Percentiles rank a stretch among this genome's conserved stretches.
Evolutionary conservation across 2,797 vertebrate genomes (phyloP).

Genomic region (Cichlasoma orientale): DNA sequence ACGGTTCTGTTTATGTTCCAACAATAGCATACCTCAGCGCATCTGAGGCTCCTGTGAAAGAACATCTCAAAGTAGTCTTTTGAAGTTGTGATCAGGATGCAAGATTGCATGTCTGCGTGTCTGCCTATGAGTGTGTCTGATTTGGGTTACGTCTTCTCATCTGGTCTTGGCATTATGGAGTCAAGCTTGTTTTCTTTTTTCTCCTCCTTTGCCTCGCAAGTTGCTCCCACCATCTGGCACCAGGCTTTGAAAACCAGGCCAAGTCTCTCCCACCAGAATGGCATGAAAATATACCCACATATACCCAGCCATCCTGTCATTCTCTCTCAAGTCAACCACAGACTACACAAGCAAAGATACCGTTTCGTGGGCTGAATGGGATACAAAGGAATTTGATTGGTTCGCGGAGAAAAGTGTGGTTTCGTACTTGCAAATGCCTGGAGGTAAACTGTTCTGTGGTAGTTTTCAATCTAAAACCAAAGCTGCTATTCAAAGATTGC

Average conservation of each 20-base stretch:
- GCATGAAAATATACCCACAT: slow-evolving; percentile 76
- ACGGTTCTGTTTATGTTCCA: slow-evolving; percentile 39
- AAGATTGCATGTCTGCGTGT: slow-evolving; percentile 33
- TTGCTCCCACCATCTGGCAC: slow-evolving; percentile 80
- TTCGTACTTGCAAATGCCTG: slow-evolving; percentile 11
- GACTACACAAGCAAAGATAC: slow-evolving; percentile 49
- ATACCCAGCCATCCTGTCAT: slow-evolving; percentile 64
- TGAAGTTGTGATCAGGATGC: slow-evolving; percentile 65
- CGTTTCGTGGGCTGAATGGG: slow-evolving; percentile 34
- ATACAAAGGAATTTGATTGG: slow-evolving; percentile 25
- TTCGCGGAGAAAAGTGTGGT: slow-evolving; percentile 18
- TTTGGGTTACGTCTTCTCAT: slow-evolving; percentile 78
- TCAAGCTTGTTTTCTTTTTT: slow-evolving; percentile 71
- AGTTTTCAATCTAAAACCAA: slow-evolving; percentile 19
- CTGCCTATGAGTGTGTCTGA: slow-evolving; percentile 50
- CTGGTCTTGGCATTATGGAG: slow-evolving; percentile 76
- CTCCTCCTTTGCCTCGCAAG: slow-evolving; percentile 75
- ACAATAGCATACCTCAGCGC: slow-evolving; percentile 31
- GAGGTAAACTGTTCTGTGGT: neutral
- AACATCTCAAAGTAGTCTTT: slow-evolving; percentile 59
- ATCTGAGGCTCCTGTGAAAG: slow-evolving; percentile 32
- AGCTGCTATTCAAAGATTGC: neutral
- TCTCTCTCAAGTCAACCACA: slow-evolving; percentile 65
- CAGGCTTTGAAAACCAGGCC: slow-evolving; percentile 81
- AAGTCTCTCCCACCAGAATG: slow-evolving; percentile 82